Conservation (phyloP, 2,797 vertebrate species). For the Semotilus atromaculatus region DNA sequence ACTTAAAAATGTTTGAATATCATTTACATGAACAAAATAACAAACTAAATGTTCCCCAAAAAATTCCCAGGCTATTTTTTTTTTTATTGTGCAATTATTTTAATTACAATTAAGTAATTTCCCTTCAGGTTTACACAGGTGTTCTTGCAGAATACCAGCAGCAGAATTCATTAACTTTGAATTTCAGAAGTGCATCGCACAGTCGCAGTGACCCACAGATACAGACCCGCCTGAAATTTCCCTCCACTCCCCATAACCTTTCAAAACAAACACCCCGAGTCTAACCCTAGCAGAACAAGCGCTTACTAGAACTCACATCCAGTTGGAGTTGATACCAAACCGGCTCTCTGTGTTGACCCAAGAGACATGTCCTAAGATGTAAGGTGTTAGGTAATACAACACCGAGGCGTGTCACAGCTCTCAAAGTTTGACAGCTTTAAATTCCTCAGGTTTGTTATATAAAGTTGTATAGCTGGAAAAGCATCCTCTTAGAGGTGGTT, state of each 20-base stretch:
- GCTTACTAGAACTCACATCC: background rate
- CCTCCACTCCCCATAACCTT: conserved; percentile 50
- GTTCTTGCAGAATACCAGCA: background rate
- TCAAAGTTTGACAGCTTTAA: background rate
- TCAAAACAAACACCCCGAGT: conserved; percentile 51
- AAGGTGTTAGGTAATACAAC: background rate
- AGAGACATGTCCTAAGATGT: background rate
- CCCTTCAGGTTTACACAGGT: background rate
- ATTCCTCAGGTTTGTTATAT: background rate
- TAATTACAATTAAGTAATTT: background rate
- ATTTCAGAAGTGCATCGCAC: background rate
- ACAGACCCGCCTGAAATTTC: conserved; percentile 57
- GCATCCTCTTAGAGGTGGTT: background rate
- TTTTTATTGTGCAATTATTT: background rate
- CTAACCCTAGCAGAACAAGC: background rate
- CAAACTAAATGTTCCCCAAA: background rate
- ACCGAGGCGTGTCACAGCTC: background rate
- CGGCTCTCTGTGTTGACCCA: background rate
- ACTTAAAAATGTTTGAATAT: background rate
- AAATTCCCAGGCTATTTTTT: too few relatives aligned
- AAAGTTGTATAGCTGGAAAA: background rate
- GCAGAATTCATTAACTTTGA: background rate
- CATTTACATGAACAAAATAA: background rate
- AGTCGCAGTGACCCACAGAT: conserved; percentile 21
- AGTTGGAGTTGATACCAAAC: background rate